Evolutionary conservation across 2,888 invertebrate genomes (phyloP).

Genomic region (Oxyscelio sp.): DNA sequence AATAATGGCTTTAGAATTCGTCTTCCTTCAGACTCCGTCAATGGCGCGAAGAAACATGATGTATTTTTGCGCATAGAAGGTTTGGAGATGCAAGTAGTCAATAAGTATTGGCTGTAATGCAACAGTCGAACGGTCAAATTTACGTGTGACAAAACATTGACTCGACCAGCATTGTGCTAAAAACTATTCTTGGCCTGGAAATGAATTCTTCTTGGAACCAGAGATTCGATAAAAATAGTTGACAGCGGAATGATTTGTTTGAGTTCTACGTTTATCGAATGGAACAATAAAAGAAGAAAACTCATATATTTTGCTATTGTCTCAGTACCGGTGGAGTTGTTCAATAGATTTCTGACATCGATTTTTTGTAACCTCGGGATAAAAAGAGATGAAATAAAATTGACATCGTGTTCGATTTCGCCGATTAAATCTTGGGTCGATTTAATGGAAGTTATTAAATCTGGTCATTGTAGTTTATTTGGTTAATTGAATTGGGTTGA

Average conservation of each 20-base stretch:
- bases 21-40: constrained; percentile 12
- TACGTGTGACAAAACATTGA: background rate
- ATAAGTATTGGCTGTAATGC: constrained; percentile 16
- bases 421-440: too few species aligned
- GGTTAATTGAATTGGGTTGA: too few species aligned
- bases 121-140: constrained; percentile 4
- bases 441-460: too few species aligned
- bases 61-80: background rate
- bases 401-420: too few species aligned
- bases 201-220: background rate
- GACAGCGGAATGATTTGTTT: constrained; percentile 13
- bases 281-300: constrained; percentile 14
- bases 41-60: background rate
- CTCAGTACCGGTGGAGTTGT: too few species aligned
- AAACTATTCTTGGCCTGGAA: constrained; percentile 5
- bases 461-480: too few species aligned
- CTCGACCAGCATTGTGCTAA: background rate
- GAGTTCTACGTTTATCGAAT: constrained; percentile 15
- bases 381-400: too few species aligned
- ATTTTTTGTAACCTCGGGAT: too few species aligned
- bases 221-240: constrained; percentile 6
- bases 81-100: constrained; percentile 3
- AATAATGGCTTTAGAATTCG: constrained; percentile 31
- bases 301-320: too few species aligned
- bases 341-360: too few species aligned